These are phyloP conservation scores for Upupa epops DNA, from an alignment of 2,113 vertebrate species.

Conservation along the genomic window DNA sequence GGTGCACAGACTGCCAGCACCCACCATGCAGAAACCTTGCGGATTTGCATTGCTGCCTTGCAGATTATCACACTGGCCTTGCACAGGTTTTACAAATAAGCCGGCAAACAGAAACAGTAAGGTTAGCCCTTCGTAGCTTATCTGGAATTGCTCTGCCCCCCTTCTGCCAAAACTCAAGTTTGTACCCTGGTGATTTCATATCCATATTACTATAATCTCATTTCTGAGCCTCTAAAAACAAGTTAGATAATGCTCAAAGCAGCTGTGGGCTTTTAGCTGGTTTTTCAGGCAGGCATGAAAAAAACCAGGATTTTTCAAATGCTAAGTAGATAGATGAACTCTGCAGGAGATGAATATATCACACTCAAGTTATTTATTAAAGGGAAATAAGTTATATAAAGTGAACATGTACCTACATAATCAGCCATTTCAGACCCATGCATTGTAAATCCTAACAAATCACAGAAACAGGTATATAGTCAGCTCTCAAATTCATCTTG, in stretches of 20 bases:
- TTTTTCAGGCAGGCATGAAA: background rate
- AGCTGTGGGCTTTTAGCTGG: background rate
- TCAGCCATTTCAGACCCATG: background rate
- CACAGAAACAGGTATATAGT: background rate
- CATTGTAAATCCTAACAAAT: background rate
- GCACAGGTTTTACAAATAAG: background rate
- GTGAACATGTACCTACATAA: background rate
- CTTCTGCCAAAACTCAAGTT: background rate
- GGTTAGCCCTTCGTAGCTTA: background rate
- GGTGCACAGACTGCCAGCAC: background rate
- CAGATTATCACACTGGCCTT: background rate
- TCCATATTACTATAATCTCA: slow-evolving; percentile 4
- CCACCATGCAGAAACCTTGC: background rate
- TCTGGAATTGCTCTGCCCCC: background rate
- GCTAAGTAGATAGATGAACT: background rate
- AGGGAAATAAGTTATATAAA: background rate
- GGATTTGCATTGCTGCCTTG: background rate
- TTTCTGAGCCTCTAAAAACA: slow-evolving; percentile 47
- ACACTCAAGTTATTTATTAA: background rate
- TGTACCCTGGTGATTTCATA: background rate
- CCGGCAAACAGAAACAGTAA: background rate
- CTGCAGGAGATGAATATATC: background rate
- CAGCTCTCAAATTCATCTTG: background rate
- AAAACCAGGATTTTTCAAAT: slow-evolving; percentile 1
- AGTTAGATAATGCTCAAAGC: slow-evolving; percentile 23